Conservation (phyloP, 1,140 invertebrate genomes). For the Heliothis subflexa region DNA sequence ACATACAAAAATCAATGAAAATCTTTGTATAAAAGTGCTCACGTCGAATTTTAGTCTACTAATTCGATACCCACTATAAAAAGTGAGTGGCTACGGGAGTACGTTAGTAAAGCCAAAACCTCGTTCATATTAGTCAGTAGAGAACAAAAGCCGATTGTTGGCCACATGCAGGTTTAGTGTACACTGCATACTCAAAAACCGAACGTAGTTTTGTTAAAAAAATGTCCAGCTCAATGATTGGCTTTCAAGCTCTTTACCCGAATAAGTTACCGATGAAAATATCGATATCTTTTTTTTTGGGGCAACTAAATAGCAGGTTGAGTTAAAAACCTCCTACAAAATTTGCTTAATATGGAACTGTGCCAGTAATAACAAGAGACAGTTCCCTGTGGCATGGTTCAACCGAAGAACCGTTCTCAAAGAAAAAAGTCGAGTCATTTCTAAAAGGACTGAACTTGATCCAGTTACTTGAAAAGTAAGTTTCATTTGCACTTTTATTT, state of each 20-base stretch:
- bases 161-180: conserved; percentile 19
- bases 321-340: no score
- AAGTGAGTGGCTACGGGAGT: neutral
- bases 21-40: conserved; percentile 18
- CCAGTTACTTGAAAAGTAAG: neutral
- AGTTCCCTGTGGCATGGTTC: no score
- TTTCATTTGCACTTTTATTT: neutral
- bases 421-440: neutral
- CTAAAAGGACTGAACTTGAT: neutral
- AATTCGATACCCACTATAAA: neutral
- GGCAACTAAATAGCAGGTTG: no score
- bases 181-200: conserved; percentile 14
- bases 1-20: no score
- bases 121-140: conserved; percentile 25
- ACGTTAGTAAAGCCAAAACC: neutral
- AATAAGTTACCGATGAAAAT: neutral
- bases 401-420: no score
- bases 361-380: no score
- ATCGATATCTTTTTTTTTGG: neutral
- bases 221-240: neutral
- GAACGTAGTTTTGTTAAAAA: conserved; percentile 11
- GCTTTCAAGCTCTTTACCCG: neutral
- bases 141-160: conserved; percentile 28
- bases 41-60: neutral
- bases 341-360: no score